Percentiles rank a stretch among this genome's conserved stretches.
These are phyloP conservation scores for Drosophila engyochracea DNA, from an alignment of 2,888 invertebrate genomes.

Conservation along the genomic window DNA sequence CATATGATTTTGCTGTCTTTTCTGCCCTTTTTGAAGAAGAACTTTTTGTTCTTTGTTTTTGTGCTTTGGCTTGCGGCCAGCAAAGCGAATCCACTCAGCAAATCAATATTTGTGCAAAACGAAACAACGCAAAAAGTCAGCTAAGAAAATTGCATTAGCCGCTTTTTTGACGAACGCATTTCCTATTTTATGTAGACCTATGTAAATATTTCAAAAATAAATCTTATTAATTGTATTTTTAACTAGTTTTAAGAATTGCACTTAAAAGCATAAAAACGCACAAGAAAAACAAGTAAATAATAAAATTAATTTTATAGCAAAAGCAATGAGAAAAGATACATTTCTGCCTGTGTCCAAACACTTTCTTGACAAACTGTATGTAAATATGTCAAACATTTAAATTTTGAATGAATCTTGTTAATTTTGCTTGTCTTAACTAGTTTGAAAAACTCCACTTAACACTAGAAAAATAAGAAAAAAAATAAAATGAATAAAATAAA, in stretches of 20 bases:
- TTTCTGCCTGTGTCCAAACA: background rate
- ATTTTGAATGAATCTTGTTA: background rate
- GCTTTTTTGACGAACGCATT: conserved; percentile 35
- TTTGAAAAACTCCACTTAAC: background rate
- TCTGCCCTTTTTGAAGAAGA: conserved; percentile 44
- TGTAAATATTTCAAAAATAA: background rate
- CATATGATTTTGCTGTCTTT: conserved; percentile 41
- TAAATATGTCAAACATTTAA: background rate
- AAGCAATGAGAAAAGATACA: background rate
- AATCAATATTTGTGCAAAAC: conserved; percentile 67
- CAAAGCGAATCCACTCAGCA: conserved; percentile 53
- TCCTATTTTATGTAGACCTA: conserved; percentile 1
- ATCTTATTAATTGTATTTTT: background rate
- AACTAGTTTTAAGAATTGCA: background rate
- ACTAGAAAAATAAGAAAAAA: background rate
- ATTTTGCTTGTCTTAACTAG: background rate
- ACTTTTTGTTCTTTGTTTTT: conserved; percentile 36
- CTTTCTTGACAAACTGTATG: background rate
- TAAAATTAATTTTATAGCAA: background rate
- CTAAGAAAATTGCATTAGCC: conserved; percentile 37
- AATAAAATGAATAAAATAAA: background rate
- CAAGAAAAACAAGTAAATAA: background rate
- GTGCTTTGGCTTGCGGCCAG: conserved; percentile 70
- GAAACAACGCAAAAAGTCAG: conserved; percentile 19
- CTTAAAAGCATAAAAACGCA: background rate